phyloP scores from a whole-genome alignment of 1,140 invertebrate genomes.

The Batillaria attramentaria region DNA sequence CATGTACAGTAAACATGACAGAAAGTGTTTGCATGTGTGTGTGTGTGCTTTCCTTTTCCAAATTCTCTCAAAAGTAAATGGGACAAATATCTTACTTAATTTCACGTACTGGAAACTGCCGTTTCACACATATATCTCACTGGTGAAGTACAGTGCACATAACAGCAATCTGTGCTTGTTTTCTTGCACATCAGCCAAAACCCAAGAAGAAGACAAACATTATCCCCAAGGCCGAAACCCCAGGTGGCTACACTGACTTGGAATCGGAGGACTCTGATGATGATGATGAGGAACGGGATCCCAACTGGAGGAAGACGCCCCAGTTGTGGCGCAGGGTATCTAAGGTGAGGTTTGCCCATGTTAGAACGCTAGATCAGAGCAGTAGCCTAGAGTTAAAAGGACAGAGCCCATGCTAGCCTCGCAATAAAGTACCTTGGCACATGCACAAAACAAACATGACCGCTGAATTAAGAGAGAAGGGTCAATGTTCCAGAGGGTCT shows the following conservation, averaged over 20 bases:
- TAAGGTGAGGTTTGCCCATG: slow-evolving; percentile 10
- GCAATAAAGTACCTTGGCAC: not conserved
- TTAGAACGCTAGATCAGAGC: too few species aligned
- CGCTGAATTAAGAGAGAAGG: not conserved
- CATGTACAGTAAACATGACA: too few species aligned
- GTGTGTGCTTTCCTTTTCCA: too few species aligned
- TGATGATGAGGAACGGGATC: slow-evolving; percentile 42
- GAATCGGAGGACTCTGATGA: slow-evolving; percentile 34
- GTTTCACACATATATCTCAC: not conserved
- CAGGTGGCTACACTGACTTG: slow-evolving; percentile 21
- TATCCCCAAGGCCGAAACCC: not conserved
- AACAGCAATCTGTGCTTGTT: not conserved
- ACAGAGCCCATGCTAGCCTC: not conserved
- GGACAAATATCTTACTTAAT: not conserved
- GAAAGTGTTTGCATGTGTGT: too few species aligned
- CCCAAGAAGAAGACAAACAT: slow-evolving; percentile 3
- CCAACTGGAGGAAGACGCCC: slow-evolving; percentile 41
- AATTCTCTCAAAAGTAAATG: too few species aligned
- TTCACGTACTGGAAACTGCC: not conserved
- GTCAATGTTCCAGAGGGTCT: not conserved
- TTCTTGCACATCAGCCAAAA: not conserved
- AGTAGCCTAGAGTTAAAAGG: not conserved
- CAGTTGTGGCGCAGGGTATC: slow-evolving; percentile 23
- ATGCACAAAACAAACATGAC: not conserved
- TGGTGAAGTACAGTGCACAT: not conserved